A percentile compares a stretch with the other conserved stretches of the same genome.
Conservation (phyloP, 2,888 invertebrate species). For the Macrosoma leucophasiata region DNA sequence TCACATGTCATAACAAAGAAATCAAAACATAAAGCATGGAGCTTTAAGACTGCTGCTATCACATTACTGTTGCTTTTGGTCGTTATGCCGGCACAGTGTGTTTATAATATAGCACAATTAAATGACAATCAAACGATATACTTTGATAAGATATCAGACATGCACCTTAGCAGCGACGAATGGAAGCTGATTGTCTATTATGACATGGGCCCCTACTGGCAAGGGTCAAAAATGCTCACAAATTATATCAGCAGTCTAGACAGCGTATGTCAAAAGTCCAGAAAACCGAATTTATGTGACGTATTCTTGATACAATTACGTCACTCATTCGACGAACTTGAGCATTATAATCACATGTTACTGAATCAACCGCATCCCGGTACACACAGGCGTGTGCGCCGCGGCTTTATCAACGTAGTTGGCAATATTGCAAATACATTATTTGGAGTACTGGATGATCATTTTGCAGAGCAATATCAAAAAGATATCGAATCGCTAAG, state of each 20-base stretch:
- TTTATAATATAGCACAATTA: slow-evolving; percentile 1
- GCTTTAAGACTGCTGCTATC: slow-evolving; percentile 1
- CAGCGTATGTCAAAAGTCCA: neutral
- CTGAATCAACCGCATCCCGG: slow-evolving; percentile 17
- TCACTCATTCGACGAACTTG: neutral
- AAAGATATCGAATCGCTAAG: slow-evolving; percentile 12
- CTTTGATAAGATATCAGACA: slow-evolving; percentile 11
- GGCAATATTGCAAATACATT: slow-evolving; percentile 16
- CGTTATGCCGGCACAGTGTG: too few species aligned
- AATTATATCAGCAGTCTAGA: neutral
- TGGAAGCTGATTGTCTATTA: slow-evolving; percentile 14
- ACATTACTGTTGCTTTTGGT: too few species aligned
- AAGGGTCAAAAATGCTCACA: slow-evolving; percentile 2
- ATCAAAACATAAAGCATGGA: too few species aligned
- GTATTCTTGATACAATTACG: too few species aligned
- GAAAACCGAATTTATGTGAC: neutral
- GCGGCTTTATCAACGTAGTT: slow-evolving; percentile 22
- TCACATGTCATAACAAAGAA: slow-evolving; percentile 1
- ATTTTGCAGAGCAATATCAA: slow-evolving; percentile 19
- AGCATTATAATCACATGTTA: slow-evolving; percentile 18
- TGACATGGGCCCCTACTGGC: slow-evolving; percentile 13
- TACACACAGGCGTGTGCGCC: slow-evolving; percentile 9
- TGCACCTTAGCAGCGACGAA: slow-evolving; percentile 9
- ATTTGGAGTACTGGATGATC: slow-evolving; percentile 20
- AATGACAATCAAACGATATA: slow-evolving; percentile 9